These are phyloP conservation scores for Dendrolimus houi DNA, from an alignment of 2,888 invertebrate species.

Conservation along the genomic window DNA sequence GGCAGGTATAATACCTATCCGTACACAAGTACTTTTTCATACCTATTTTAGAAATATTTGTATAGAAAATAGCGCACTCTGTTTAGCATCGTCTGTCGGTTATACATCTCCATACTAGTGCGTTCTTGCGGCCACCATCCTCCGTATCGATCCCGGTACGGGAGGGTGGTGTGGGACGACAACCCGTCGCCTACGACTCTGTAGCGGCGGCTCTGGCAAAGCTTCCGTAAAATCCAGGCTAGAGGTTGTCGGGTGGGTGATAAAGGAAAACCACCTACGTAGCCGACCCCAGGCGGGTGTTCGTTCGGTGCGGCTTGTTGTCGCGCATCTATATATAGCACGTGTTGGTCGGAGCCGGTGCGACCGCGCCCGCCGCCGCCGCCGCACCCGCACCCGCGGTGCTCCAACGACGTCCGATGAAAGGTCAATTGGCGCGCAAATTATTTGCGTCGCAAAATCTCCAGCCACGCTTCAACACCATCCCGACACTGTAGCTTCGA, in stretches of 20 bases:
- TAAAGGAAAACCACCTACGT: slow-evolving; percentile 72
- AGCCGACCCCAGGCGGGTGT: slow-evolving; percentile 67
- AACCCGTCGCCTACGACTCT: slow-evolving; percentile 63
- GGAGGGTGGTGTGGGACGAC: slow-evolving; percentile 68
- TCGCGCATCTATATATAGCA: slow-evolving; percentile 70
- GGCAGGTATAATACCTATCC: too few relatives aligned
- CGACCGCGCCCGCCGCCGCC: slow-evolving; percentile 55
- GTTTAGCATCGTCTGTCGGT: slow-evolving; percentile 27
- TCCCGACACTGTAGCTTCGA: slow-evolving; percentile 25
- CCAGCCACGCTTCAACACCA: slow-evolving; percentile 48
- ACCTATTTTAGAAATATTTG: too few relatives aligned
- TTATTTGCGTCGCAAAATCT: slow-evolving; percentile 74
- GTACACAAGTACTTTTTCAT: too few relatives aligned
- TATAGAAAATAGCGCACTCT: slow-evolving; percentile 17
- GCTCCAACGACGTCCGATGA: slow-evolving; percentile 59
- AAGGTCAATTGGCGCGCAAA: slow-evolving; percentile 76
- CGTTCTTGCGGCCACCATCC: slow-evolving; percentile 65
- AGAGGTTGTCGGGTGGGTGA: slow-evolving; percentile 68
- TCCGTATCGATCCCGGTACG: slow-evolving; percentile 66
- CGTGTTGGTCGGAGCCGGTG: slow-evolving; percentile 58
- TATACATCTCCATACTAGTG: slow-evolving; percentile 41
- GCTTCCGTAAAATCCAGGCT: slow-evolving; percentile 65
- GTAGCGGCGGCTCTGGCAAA: slow-evolving; percentile 51
- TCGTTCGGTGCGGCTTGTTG: slow-evolving; percentile 56
- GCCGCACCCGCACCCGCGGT: slow-evolving; percentile 34